Evolutionary conservation across 1,140 invertebrate species (phyloP), one percentile per base, ranked within the genome.

Genomic region (Helicoverpa armigera): DNA sequence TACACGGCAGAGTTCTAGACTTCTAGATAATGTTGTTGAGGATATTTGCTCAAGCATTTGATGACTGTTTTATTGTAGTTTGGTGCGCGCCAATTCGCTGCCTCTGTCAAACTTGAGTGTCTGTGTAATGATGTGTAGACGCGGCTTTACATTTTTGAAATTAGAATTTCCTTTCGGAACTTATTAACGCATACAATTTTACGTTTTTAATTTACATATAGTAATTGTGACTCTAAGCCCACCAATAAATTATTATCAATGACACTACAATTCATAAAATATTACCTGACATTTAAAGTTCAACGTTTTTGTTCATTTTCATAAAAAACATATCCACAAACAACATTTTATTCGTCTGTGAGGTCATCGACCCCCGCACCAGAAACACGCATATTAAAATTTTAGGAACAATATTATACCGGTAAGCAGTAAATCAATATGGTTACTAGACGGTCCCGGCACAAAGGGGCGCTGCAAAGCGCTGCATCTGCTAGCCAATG

Each of bases 401-500:
- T 70, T 79, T 70, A 77, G 75, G 75, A 65, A 77, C 61, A 77
- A 65, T 77, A 43, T 43, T 43, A 63, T 61, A 60, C 56, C 23
- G 53, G 65, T 78, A 60, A 78, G 86, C 86, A 77, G 82, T 87
- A 87, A 89, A 87, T 89, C 82, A 90, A 89, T 87, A 89, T 77
- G 83, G 78, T 87, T 90, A 89, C 89, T 92, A 91, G 90, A 93
- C 91, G 87, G 82, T 83, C 79, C 54, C 65, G 77, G 83, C 83
- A 90, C 88, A 91, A 90, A 89, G 90, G 82, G 86, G 82, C 86
- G 86, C 89, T 89, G 89, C 82, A 81, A 82, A 93, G 91, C 90
- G 93, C 91, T 92, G 85, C 92, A 94, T 89, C 90, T 92, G 92
- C 91, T 92, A 85, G 76, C 82, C 86, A 88, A 88, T 91, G 88